Evolutionary conservation across 2,797 vertebrate genomes (phyloP).

Genomic region (Fringilla coelebs): DNA sequence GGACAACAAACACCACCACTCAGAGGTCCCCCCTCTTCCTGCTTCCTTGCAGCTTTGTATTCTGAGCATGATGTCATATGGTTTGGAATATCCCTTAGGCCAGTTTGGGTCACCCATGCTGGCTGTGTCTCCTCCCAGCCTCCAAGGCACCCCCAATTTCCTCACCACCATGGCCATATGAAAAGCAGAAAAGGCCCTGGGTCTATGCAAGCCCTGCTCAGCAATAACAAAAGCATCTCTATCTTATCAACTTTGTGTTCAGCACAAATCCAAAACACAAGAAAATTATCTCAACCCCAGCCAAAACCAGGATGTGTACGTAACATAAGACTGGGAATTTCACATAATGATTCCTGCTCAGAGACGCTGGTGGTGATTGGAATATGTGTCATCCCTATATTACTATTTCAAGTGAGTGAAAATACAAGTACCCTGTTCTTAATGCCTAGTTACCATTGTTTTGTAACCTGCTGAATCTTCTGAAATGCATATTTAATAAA

Average conservation of each 20-base stretch:
- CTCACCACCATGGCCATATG: accelerated
- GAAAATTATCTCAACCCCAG: not conserved
- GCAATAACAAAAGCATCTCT: not conserved
- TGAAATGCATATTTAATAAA: not conserved
- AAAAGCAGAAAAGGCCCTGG: not conserved
- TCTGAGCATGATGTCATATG: not conserved
- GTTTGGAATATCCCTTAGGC: not conserved
- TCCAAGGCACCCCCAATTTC: not conserved
- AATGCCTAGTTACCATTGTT: not conserved
- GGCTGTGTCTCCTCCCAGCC: not conserved
- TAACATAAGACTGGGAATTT: not conserved
- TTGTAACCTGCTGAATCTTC: not conserved
- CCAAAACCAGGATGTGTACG: accelerated
- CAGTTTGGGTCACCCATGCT: not conserved
- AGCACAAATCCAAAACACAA: not conserved
- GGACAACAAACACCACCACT: not conserved
- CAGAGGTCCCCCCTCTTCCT: not conserved
- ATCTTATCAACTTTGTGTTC: not conserved
- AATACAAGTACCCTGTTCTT: not conserved
- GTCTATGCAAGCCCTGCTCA: not conserved
- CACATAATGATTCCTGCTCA: not conserved
- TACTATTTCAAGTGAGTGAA: not conserved
- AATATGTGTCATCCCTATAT: not conserved
- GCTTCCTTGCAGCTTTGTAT: not conserved
- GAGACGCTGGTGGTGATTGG: not conserved